Evolutionary conservation across 1,140 invertebrate genomes (phyloP).

Genomic region (Pomacea maculata): DNA sequence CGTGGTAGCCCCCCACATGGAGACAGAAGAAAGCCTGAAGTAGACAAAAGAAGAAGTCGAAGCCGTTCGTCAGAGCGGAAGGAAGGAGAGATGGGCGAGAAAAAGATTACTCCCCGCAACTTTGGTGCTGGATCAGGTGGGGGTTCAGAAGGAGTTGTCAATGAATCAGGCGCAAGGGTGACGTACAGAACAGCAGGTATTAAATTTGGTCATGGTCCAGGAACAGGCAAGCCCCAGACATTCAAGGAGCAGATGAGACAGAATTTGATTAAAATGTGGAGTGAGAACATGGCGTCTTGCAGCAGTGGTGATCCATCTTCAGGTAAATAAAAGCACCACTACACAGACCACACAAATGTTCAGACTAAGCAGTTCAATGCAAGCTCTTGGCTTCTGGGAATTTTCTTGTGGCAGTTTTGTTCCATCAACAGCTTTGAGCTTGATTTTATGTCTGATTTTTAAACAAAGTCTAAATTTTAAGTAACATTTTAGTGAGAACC

Average conservation of each 20-base stretch:
- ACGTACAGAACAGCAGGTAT: conserved; percentile 18
- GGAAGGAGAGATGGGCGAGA: conserved; percentile 14
- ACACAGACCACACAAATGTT: too few relatives aligned
- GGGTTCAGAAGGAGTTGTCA: conserved; percentile 7
- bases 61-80: background rate
- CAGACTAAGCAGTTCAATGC: too few relatives aligned
- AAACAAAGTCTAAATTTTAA: too few relatives aligned
- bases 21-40: conserved; percentile 23
- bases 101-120: conserved; percentile 8
- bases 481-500: too few relatives aligned
- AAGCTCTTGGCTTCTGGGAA: too few relatives aligned
- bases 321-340: background rate
- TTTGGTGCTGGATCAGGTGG: conserved; percentile 18
- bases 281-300: conserved; percentile 29
- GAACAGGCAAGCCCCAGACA: conserved; percentile 39
- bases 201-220: conserved; percentile 7
- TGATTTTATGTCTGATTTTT: too few relatives aligned
- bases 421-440: too few relatives aligned
- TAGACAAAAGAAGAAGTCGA: conserved; percentile 21
- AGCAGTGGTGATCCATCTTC: conserved; percentile 6
- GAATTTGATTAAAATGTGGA: conserved; percentile 45
- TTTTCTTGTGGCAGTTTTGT: too few relatives aligned
- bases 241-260: conserved; percentile 60
- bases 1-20: conserved; percentile 30
- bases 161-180: conserved; percentile 33